phyloP scores from a whole-genome alignment of 2,113 vertebrate genomes.

The Smithornis capensis region DNA sequence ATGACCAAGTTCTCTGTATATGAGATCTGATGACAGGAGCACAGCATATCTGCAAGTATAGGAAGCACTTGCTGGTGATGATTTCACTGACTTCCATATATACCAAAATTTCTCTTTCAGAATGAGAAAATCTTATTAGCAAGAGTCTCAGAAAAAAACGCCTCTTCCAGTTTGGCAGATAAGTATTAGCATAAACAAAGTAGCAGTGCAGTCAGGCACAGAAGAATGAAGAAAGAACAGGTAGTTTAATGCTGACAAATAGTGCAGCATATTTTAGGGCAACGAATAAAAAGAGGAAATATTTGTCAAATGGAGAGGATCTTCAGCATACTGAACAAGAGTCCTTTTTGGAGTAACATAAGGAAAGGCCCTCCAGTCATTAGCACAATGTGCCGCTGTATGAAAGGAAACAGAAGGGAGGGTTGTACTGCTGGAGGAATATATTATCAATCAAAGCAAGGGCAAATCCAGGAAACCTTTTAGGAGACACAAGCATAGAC shows the following conservation, averaged over 20 bases:
- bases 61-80: neutral
- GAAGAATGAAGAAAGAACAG: neutral
- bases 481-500: neutral
- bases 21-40: neutral
- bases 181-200: neutral
- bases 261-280: neutral
- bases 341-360: neutral
- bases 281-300: constrained; percentile 11
- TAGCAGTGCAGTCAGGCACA: neutral
- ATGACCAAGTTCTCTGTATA: neutral
- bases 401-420: constrained; percentile 38
- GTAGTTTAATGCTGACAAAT: constrained; percentile 26
- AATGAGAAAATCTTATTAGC: neutral
- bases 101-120: neutral
- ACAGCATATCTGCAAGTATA: neutral
- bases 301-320: constrained; percentile 24
- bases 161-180: neutral
- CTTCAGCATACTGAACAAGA: constrained; percentile 22
- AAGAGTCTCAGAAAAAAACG: neutral
- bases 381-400: neutral
- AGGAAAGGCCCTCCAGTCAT: constrained; percentile 33
- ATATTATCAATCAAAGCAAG: constrained; percentile 56
- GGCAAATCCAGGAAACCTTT: constrained; percentile 31
- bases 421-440: constrained; percentile 47
- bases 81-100: neutral